These are phyloP conservation scores for Sebastes hopkinsi DNA, from an alignment of 2,797 vertebrate genomes.

Conservation along the genomic window DNA sequence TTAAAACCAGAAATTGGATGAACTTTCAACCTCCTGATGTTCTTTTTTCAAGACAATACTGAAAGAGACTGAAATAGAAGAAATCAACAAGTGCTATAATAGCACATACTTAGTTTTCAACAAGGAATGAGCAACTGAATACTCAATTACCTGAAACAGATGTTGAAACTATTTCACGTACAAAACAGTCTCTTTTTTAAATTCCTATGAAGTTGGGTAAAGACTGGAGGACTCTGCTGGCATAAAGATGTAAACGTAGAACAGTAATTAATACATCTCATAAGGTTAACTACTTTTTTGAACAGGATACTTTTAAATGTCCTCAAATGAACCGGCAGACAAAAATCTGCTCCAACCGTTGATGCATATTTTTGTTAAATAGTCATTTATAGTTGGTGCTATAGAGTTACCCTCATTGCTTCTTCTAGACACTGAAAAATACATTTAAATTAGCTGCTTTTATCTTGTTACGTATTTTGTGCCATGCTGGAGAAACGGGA, in stretches of 20 bases:
- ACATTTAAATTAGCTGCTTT: neutral
- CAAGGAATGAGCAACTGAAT: neutral
- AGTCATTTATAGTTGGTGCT: neutral
- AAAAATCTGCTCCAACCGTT: neutral
- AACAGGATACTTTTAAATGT: neutral
- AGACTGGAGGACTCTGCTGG: neutral
- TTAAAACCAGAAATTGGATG: slow-evolving; percentile 16
- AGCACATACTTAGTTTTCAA: neutral
- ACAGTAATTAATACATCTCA: neutral
- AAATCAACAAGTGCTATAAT: neutral
- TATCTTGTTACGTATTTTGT: neutral
- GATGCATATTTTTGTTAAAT: neutral
- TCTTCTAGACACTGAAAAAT: neutral
- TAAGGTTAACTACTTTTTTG: neutral
- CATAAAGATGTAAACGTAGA: neutral
- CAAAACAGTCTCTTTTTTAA: neutral
- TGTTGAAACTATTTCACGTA: slow-evolving; percentile 24
- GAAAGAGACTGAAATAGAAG: neutral
- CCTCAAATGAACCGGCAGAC: neutral
- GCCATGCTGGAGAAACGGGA: neutral
- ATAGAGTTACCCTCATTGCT: neutral
- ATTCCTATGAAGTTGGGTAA: neutral
- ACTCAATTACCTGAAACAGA: slow-evolving; percentile 28
- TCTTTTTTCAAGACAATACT: neutral
- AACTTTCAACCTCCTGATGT: neutral